Percentiles rank a stretch among this genome's conserved stretches.
Evolutionary conservation across 2,797 vertebrate genomes (phyloP).

Genomic region (Enteromius trimaculatus): DNA sequence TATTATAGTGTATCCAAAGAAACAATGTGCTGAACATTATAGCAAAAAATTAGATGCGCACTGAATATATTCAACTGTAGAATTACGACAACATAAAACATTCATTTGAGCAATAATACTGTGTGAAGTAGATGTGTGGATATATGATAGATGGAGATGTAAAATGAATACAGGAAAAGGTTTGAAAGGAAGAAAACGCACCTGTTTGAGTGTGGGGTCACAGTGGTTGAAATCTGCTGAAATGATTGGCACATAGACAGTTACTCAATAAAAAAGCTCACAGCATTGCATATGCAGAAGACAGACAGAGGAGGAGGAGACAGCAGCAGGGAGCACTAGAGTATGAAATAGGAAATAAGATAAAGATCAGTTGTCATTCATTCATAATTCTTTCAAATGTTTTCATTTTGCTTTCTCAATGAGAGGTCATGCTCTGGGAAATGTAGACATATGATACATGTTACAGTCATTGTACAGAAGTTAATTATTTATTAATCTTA

Average conservation of each 20-base stretch:
- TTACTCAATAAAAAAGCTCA: background rate
- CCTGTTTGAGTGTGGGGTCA: background rate
- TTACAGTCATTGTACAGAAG: background rate
- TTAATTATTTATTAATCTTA: background rate
- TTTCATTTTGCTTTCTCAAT: conserved; percentile 27
- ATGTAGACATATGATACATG: background rate
- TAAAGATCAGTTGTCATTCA: conserved; percentile 50
- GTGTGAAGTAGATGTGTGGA: background rate
- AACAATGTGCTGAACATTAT: background rate
- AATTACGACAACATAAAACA: background rate
- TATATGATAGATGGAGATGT: background rate
- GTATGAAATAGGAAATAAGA: conserved; percentile 39
- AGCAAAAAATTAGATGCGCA: too few species aligned
- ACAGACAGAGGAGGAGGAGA: conserved; percentile 27
- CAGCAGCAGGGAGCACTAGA: background rate
- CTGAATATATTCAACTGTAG: background rate
- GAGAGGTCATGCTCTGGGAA: background rate
- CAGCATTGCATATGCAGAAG: background rate
- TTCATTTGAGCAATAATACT: background rate
- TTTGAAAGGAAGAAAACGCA: background rate
- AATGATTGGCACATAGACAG: conserved; percentile 30
- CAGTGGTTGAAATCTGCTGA: background rate
- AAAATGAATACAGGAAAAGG: background rate
- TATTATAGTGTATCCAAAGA: background rate
- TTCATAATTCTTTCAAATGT: conserved; percentile 44